Percentiles rank a stretch among this genome's conserved stretches.
These are phyloP conservation scores for Leptosomus discolor DNA, from an alignment of 2,113 vertebrate species.

Conservation along the genomic window DNA sequence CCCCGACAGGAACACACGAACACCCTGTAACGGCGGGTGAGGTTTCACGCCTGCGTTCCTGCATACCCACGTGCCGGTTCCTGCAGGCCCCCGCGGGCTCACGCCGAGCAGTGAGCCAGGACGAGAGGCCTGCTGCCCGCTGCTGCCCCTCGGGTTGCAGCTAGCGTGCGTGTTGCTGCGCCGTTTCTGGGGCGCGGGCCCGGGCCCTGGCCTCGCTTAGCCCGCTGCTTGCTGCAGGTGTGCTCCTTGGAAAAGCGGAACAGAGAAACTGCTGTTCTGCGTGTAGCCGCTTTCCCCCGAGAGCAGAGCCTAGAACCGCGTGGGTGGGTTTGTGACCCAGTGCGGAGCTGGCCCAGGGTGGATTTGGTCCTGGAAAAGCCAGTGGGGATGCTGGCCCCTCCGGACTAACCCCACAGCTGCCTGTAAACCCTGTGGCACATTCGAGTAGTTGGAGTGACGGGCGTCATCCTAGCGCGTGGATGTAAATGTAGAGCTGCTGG, in stretches of 20 bases:
- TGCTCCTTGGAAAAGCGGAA: neutral
- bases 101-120: accelerated
- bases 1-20: accelerated
- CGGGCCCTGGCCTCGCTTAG: neutral
- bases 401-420: neutral
- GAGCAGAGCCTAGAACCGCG: neutral
- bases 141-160: too few species aligned
- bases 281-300: neutral
- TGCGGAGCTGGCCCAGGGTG: neutral
- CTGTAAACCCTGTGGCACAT: accelerated
- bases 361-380: neutral
- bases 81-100: neutral
- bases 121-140: neutral
- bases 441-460: accelerated
- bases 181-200: neutral
- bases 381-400: accelerated
- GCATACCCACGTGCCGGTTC: accelerated
- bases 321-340: accelerated
- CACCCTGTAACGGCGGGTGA: accelerated
- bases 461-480: accelerated
- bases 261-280: neutral
- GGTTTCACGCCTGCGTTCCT: accelerated
- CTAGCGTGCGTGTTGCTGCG: too few species aligned
- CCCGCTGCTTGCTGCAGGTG: neutral
- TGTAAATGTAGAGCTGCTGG: neutral